Evolutionary conservation across 2,113 vertebrate genomes (phyloP).

Genomic region (Oceanodroma tethys): DNA sequence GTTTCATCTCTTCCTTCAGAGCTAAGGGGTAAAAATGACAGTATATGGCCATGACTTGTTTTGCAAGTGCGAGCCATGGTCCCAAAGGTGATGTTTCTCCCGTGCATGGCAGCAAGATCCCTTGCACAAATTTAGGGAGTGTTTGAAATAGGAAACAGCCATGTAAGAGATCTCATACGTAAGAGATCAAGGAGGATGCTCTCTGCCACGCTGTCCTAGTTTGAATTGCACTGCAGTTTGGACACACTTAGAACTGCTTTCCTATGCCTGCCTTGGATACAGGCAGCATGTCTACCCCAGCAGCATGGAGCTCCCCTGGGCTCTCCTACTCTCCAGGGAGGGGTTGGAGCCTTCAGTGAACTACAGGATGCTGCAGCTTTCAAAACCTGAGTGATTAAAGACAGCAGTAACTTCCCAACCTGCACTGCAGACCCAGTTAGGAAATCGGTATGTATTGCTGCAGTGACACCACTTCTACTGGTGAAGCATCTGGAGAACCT

Average conservation of each 20-base stretch:
- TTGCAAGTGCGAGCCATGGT: neutral
- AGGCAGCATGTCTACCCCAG: neutral
- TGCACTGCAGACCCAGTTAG: neutral
- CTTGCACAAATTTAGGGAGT: neutral
- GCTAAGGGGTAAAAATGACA: neutral
- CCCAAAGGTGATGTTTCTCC: neutral
- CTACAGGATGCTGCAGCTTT: neutral
- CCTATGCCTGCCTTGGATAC: neutral
- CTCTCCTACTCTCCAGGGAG: neutral
- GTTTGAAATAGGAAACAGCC: neutral
- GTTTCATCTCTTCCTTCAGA: neutral
- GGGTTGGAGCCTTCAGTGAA: neutral
- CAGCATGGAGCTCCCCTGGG: neutral
- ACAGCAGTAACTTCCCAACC: neutral
- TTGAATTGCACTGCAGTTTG: neutral
- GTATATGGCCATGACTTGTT: neutral
- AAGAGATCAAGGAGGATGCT: neutral
- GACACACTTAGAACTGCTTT: neutral
- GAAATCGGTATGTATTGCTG: neutral
- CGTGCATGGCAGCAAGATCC: rapidly evolving
- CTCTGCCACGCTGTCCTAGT: rapidly evolving
- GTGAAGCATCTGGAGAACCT: neutral
- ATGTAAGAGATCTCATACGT: neutral
- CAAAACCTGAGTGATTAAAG: neutral
- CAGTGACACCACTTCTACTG: neutral